These are phyloP conservation scores for Myiagra hebetior DNA, from an alignment of 2,113 vertebrate species.

Conservation along the genomic window DNA sequence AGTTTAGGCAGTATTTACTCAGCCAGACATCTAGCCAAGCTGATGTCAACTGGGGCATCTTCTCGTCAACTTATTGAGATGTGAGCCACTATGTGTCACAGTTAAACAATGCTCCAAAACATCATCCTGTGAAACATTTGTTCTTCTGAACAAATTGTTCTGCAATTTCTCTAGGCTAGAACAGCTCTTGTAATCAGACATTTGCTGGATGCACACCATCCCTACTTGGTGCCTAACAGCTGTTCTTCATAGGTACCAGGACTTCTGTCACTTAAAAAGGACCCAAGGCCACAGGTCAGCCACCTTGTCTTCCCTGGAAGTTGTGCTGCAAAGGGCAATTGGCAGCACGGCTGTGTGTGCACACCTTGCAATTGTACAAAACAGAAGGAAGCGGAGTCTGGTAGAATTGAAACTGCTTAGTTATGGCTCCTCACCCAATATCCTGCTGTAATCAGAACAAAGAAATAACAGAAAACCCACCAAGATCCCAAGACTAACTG, in stretches of 20 bases:
- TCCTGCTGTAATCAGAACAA: not conserved
- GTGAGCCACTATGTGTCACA: not conserved
- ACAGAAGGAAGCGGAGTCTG: not conserved
- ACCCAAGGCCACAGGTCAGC: not conserved
- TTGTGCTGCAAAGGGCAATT: not conserved
- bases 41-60: not conserved
- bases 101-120: not conserved
- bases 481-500: not conserved
- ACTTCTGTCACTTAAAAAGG: not conserved
- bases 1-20: not conserved
- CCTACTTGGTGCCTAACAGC: not conserved
- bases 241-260: not conserved
- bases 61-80: not conserved
- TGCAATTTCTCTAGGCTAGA: not conserved
- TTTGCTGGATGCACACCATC: not conserved
- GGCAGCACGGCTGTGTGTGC: not conserved
- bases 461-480: not conserved
- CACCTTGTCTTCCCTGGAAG: not conserved
- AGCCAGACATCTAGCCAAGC: not conserved
- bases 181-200: not conserved
- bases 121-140: not conserved
- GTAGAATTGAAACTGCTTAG: not conserved
- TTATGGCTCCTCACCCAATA: not conserved
- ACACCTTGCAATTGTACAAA: not conserved
- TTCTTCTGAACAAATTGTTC: not conserved